Evolutionary conservation across 1,140 invertebrate species (phyloP).

Genomic region (Spodoptera litura): DNA sequence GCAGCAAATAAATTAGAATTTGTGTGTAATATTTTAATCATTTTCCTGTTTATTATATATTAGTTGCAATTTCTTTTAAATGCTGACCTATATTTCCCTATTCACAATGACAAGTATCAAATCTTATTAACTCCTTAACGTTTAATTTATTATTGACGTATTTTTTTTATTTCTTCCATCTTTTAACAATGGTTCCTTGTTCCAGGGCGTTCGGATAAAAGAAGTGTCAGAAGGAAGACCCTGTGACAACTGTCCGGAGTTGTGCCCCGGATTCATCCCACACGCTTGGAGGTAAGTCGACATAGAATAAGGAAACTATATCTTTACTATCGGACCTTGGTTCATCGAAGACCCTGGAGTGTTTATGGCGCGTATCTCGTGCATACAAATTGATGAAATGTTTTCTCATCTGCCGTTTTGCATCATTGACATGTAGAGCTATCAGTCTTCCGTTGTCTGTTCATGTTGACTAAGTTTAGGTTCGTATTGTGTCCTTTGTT

Average conservation of each 20-base stretch:
- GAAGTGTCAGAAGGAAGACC: slow-evolving; percentile 94
- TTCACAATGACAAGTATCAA: too few relatives aligned
- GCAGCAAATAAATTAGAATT: slow-evolving; percentile 7
- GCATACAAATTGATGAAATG: slow-evolving; percentile 42
- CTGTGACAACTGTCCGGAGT: slow-evolving; percentile 92
- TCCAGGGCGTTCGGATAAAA: slow-evolving; percentile 92
- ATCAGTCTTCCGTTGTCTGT: slow-evolving; percentile 11
- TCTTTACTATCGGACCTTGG: slow-evolving; percentile 27
- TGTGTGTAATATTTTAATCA: not conserved
- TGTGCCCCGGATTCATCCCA: slow-evolving; percentile 92
- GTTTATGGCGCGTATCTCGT: slow-evolving; percentile 10
- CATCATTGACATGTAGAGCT: slow-evolving; percentile 32
- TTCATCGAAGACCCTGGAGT: slow-evolving; percentile 9
- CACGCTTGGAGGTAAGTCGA: slow-evolving; percentile 93
- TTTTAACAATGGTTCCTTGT: slow-evolving; percentile 42
- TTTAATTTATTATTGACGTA: not conserved
- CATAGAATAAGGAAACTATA: slow-evolving; percentile 37
- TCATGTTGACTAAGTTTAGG: not conserved
- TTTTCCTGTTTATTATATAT: not conserved
- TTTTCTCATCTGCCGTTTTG: slow-evolving; percentile 9
- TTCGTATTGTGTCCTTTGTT: slow-evolving; percentile 12
- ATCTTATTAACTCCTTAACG: too few relatives aligned
- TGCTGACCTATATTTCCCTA: not conserved
- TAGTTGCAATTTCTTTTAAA: not conserved
- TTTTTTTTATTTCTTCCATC: slow-evolving; percentile 40